These are phyloP conservation scores for Pseudopipra pipra DNA, from an alignment of 2,113 vertebrate genomes.

Conservation along the genomic window DNA sequence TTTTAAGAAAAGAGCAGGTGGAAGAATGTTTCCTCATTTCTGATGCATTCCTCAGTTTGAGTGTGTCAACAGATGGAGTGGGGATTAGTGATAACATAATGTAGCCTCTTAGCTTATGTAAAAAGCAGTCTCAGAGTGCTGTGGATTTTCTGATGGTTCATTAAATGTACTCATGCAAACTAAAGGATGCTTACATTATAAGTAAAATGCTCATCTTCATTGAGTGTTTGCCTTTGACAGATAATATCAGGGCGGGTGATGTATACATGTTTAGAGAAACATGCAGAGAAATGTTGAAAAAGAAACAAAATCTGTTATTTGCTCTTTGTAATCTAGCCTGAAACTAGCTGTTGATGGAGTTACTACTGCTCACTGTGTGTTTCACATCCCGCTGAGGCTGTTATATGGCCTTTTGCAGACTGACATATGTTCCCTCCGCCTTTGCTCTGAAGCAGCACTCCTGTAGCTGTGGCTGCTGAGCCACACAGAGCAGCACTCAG, in stretches of 20 bases:
- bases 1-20: background rate
- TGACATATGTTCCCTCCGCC: background rate
- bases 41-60: background rate
- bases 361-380: background rate
- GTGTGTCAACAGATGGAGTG: conserved; percentile 32
- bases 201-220: conserved; percentile 21
- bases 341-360: background rate
- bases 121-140: background rate
- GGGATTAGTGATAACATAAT: conserved; percentile 41
- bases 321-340: background rate
- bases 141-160: conserved; percentile 34
- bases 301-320: background rate
- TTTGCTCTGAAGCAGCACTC: background rate
- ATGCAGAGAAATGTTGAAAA: background rate
- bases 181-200: background rate
- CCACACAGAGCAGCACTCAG: background rate
- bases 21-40: background rate
- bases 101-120: conserved; percentile 15
- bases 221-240: conserved; percentile 7
- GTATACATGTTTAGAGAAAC: background rate
- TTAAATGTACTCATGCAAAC: conserved; percentile 5
- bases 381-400: background rate
- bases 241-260: background rate
- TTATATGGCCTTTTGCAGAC: conserved; percentile 2
- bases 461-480: background rate